phyloP scores from a whole-genome alignment of 2,888 invertebrate species.

The Magallana nippona region DNA sequence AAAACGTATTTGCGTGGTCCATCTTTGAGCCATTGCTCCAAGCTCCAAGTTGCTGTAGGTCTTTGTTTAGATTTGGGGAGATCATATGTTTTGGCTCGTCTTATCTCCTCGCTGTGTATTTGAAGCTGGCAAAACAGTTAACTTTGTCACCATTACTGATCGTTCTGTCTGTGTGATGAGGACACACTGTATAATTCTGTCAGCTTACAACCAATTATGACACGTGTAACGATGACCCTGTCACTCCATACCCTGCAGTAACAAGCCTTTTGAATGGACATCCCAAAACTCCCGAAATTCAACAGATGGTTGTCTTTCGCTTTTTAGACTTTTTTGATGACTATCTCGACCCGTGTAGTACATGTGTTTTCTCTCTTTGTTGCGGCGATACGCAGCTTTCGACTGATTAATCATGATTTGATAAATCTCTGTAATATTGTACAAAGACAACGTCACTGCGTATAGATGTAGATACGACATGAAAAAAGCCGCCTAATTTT shows the following conservation, averaged over 20 bases:
- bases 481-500: neutral
- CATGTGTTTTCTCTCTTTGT: constrained; percentile 26
- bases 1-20: too few species aligned
- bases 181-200: constrained; percentile 26
- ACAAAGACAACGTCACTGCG: neutral
- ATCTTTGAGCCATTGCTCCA: too few species aligned
- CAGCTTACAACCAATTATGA: constrained; percentile 33
- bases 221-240: constrained; percentile 31
- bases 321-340: neutral
- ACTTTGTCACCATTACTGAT: constrained; percentile 33
- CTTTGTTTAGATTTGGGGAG: neutral
- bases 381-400: neutral
- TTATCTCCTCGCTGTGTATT: constrained; percentile 1
- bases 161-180: constrained; percentile 23
- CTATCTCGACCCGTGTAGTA: neutral
- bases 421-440: neutral
- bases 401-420: neutral
- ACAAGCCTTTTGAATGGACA: constrained; percentile 30
- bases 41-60: neutral
- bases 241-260: constrained; percentile 29
- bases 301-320: constrained; percentile 18
- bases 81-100: neutral
- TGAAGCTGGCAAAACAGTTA: constrained; percentile 25
- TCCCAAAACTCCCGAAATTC: constrained; percentile 1
- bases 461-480: neutral